Evolutionary conservation across 2,797 vertebrate species (phyloP), one percentile per base, ranked within the genome.

Genomic region (Hipposideros larvatus): DNA sequence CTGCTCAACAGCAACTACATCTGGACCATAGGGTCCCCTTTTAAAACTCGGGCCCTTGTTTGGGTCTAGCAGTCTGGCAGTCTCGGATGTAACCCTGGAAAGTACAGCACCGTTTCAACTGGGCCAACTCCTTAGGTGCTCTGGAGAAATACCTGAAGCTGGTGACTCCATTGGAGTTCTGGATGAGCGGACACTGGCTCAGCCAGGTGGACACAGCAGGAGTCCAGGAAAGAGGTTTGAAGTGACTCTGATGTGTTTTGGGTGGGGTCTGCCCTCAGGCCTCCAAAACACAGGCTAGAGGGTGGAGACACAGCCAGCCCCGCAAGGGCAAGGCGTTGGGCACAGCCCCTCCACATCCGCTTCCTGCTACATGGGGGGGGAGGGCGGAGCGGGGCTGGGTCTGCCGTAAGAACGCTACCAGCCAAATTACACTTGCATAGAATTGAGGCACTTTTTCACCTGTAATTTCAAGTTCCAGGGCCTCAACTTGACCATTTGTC

Each of bases 201-300:
- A 51, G 9, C 21, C 0, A 31, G 74, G 22, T 3, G 1, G 24
- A 5, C 8, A 13, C 37, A 5, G 31, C 51, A 11, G 57, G 65
- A 3, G 57, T 11, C 26, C 28, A 0, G 24, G 46, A n/a, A n/a
- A 14, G 2, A 7, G 31, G 57, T 2, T 0, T 14, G 7, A 4
- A 10, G 6, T 1, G 70, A 65, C 0, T 51, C 0, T 0, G 3
- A n/a, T 26, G 0, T 0, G 0, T 11, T 0, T 1, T 6, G 0
- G 10, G 34, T 13, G 1, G 9, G 0, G 2, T 59, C 71, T 37
- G 15, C 34, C 68, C 55, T 53, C 11, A 2, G 43, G 41, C 11
- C 11, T 5, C 55, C 5, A 2, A 22, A 5, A n/a, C 82, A 14
- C 8, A 9, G 46, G 21, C 53, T n/a, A n/a, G 4, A 7, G 31